Base-by-base conservation (phyloP, 2,797 vertebrate species). In the Eutrigla gurnardus region DNA sequence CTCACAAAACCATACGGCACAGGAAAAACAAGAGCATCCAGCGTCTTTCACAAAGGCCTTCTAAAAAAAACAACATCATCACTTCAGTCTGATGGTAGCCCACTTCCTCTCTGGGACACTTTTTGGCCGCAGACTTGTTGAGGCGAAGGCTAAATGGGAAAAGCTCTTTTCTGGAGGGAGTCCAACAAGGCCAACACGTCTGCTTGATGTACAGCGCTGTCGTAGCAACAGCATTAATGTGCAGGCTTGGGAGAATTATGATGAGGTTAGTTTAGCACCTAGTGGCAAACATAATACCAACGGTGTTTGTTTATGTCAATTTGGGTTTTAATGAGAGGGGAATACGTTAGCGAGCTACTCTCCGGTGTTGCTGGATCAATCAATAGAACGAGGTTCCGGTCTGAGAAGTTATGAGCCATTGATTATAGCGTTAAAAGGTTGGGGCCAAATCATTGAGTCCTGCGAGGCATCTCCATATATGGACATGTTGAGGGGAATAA, bases 161-260 rank as follows among this genome's bases (percentile, higher is more conserved):
- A 85, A 78, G 86, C 81, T 81, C 84, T 77, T 75, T 87, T 76
- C 77, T 92, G 92, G 88, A 91, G 40, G 25, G 77, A 72, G 68
- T 81, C 91, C 90, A 92, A 84, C 37, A 47, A 81, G 84, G 77
- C 80, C 71, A 65, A 66, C 65, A 46, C 73, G 5, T 83, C 70
- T 2, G 78, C 75, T 73, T 92, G 89, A 92, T 89, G 70, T 91
- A 91, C 77, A 49, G 84, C 12, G 52, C 89, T 90, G 91, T 91
- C 84, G 49, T 36, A 36, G 81, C 70, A 65, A 69, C 60, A 61
- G 84, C 71, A 36, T 80, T 92, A 91, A 92, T 89, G 84, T 85
- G 85, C 81, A 70, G 52, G 68, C 89, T 87, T 86, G 25, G 80
- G 87, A 92, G 90, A 91, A 87, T 91, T 86, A 91, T 89, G 85